Conservation (phyloP, 37 sponge, comb jelly and placozoan genomes). For the Axinella damicornis region DNA sequence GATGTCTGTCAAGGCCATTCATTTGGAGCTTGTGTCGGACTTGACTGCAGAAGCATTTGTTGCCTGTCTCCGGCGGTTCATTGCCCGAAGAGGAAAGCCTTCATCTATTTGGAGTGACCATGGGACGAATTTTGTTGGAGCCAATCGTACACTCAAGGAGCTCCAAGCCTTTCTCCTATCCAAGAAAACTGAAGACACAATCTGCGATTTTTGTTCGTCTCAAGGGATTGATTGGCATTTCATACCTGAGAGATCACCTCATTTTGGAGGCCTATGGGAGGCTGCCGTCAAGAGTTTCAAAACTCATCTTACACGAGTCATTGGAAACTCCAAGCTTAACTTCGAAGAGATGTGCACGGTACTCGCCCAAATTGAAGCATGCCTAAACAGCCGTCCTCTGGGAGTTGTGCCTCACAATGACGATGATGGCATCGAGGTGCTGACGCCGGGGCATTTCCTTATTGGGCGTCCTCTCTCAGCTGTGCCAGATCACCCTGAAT, state of each 20-base stretch:
- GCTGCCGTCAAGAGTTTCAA: conserved; percentile 31
- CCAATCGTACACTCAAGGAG: conserved; percentile 36
- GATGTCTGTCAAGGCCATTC: conserved; percentile 46
- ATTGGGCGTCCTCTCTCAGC: conserved; percentile 22
- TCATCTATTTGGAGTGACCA: conserved; percentile 47
- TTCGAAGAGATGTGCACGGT: conserved; percentile 42
- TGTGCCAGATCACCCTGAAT: conserved; percentile 5
- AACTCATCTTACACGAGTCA: background rate
- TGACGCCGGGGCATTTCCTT: conserved; percentile 50
- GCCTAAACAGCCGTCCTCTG: conserved; percentile 42
- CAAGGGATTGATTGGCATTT: conserved; percentile 47
- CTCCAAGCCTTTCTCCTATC: conserved; percentile 14
- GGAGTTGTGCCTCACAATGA: background rate
- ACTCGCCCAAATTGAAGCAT: conserved; percentile 35
- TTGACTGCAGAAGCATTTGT: conserved; percentile 47
- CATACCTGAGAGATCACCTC: conserved; percentile 42
- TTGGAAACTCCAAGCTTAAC: conserved; percentile 25
- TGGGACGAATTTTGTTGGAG: conserved; percentile 52
- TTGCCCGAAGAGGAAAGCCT: conserved; percentile 44
- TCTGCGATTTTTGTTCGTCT: conserved; percentile 39
- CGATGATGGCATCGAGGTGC: conserved; percentile 28
- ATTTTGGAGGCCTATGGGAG: conserved; percentile 50
- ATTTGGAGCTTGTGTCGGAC: conserved; percentile 43
- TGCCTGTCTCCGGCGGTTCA: conserved; percentile 35
- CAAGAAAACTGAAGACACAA: conserved; percentile 18